Conservation (phyloP, 2,113 vertebrate genomes). For the Perognathus longimembris region DNA sequence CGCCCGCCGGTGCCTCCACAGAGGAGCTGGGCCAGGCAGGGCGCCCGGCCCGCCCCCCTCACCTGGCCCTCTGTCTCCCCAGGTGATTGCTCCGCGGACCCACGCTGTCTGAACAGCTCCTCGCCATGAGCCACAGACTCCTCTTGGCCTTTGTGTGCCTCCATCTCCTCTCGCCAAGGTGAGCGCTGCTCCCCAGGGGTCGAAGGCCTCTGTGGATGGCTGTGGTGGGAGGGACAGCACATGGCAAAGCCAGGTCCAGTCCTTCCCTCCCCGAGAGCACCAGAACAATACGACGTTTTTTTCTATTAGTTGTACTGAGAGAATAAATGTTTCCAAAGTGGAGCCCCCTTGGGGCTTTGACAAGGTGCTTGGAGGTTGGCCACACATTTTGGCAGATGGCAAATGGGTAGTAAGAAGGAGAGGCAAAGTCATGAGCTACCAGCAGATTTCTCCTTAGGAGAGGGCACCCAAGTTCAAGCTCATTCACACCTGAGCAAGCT, state of each 20-base stretch:
- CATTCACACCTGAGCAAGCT: not conserved
- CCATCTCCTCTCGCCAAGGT: conserved; percentile 82
- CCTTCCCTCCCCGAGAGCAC: not conserved
- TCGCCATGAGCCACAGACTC: conserved; percentile 78
- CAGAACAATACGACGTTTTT: no score
- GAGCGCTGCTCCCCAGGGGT: conserved; percentile 32
- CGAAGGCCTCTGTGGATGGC: no score
- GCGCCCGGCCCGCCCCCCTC: not conserved
- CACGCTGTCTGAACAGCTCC: not conserved
- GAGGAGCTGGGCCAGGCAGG: fast-evolving
- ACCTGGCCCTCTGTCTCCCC: conserved; percentile 38
- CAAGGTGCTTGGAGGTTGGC: not conserved
- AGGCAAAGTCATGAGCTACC: not conserved
- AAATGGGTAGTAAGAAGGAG: not conserved
- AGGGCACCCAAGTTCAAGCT: not conserved
- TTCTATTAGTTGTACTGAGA: not conserved
- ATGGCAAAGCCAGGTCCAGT: not conserved
- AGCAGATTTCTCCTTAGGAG: not conserved
- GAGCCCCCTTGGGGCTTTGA: not conserved
- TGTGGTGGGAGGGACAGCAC: no score
- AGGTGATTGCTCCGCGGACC: conserved; percentile 57
- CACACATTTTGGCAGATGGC: not conserved
- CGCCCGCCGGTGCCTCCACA: no score
- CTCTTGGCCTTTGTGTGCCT: conserved; percentile 77
- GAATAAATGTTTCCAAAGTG: not conserved